phyloP scores from a whole-genome alignment of 2,113 vertebrate species.

The Setophaga kirtlandii region DNA sequence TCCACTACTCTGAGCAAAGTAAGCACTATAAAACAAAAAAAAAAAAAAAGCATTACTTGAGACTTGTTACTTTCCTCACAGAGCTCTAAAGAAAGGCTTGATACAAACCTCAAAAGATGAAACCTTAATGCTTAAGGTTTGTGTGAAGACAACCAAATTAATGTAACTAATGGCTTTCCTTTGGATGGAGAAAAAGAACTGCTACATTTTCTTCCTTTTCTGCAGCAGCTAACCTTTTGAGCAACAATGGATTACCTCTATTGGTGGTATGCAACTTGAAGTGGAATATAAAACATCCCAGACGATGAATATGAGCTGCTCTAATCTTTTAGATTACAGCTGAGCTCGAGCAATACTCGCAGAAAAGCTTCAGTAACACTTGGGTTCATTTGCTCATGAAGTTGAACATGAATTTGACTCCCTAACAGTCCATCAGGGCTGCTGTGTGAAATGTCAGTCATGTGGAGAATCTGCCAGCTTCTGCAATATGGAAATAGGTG shows the following conservation, averaged over 20 bases:
- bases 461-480: background rate
- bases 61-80: background rate
- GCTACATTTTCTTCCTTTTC: background rate
- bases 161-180: background rate
- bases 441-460: background rate
- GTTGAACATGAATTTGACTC: background rate
- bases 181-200: background rate
- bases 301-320: background rate
- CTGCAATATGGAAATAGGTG: background rate
- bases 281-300: constrained; percentile 11
- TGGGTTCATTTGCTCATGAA: background rate
- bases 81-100: background rate
- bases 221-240: background rate
- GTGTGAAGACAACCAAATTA: background rate
- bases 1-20: background rate
- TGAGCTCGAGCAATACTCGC: background rate
- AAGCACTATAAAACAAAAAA: background rate
- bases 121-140: background rate
- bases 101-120: background rate
- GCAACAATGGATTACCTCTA: background rate
- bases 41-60: background rate
- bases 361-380: background rate
- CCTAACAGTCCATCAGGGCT: background rate
- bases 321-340: constrained; percentile 25
- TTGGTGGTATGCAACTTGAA: background rate